These are phyloP conservation scores for Acrocephalus arundinaceus DNA, from an alignment of 2,113 vertebrate genomes.

Conservation along the genomic window DNA sequence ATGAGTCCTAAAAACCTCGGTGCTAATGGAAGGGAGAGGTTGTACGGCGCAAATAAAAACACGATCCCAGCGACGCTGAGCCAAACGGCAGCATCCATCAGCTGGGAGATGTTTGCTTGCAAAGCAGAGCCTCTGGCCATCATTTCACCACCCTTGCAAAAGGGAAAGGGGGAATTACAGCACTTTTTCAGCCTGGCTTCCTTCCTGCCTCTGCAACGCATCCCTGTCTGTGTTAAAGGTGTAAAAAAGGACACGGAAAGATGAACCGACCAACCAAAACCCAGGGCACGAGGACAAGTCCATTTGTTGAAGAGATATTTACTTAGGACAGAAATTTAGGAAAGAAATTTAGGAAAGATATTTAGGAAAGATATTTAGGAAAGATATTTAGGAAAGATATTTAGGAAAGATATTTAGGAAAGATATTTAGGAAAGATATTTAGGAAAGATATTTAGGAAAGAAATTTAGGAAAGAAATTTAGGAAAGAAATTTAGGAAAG, in stretches of 20 bases:
- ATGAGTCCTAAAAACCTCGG: not conserved
- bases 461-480: too few relatives aligned
- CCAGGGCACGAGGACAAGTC: not conserved
- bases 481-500: too few relatives aligned
- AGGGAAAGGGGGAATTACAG: not conserved
- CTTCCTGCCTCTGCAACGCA: not conserved
- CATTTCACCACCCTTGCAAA: not conserved
- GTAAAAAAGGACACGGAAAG: not conserved
- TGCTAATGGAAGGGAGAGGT: slow-evolving; percentile 20
- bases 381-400: too few relatives aligned
- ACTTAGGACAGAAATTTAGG: too few relatives aligned
- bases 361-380: too few relatives aligned
- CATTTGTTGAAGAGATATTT: not conserved
- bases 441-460: too few relatives aligned
- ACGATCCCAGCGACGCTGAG: not conserved
- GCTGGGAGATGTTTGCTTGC: not conserved
- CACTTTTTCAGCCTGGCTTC: not conserved
- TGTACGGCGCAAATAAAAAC: not conserved
- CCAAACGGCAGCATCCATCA: not conserved
- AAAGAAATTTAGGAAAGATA: too few relatives aligned
- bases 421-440: too few relatives aligned
- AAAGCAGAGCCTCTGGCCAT: not conserved
- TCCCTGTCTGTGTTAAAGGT: not conserved
- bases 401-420: not conserved
- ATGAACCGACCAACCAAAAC: not conserved